Conservation (phyloP, 2,113 vertebrate genomes). For the Casuarius casuarius region DNA sequence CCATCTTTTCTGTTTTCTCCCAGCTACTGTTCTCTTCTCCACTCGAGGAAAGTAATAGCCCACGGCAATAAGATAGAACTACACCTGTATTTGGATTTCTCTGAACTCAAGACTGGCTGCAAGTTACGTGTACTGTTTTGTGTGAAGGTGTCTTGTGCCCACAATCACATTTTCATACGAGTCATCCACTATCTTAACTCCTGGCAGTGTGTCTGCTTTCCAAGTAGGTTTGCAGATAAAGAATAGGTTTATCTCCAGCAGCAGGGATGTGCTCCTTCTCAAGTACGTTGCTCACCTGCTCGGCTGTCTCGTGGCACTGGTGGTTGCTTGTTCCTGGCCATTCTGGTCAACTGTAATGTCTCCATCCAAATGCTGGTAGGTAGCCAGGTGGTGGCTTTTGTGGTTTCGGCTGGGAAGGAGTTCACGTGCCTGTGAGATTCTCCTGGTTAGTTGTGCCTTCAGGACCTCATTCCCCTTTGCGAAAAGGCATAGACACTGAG, state of each 20-base stretch:
- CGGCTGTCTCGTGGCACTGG: not conserved
- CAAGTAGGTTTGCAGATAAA: not conserved
- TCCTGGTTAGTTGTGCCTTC: not conserved
- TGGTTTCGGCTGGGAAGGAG: not conserved
- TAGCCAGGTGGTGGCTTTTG: not conserved
- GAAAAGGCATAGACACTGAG: not conserved
- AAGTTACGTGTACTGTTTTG: not conserved
- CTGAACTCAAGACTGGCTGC: not conserved
- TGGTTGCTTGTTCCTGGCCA: not conserved
- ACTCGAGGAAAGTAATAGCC: not conserved
- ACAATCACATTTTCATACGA: not conserved
- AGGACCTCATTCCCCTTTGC: not conserved
- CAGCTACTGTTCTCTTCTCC: not conserved
- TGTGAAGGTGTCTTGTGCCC: not conserved
- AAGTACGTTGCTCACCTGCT: not conserved
- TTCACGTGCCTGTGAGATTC: not conserved
- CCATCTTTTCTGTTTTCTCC: not conserved
- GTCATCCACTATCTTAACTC: not conserved
- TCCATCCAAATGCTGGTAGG: not conserved
- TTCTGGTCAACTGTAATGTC: not conserved
- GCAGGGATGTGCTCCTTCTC: not conserved
- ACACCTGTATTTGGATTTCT: not conserved
- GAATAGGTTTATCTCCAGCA: not conserved
- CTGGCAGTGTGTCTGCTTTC: not conserved
- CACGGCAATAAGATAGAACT: not conserved